Conservation (phyloP, 2,797 vertebrate species). For the Acestrorhynchus altus region DNA sequence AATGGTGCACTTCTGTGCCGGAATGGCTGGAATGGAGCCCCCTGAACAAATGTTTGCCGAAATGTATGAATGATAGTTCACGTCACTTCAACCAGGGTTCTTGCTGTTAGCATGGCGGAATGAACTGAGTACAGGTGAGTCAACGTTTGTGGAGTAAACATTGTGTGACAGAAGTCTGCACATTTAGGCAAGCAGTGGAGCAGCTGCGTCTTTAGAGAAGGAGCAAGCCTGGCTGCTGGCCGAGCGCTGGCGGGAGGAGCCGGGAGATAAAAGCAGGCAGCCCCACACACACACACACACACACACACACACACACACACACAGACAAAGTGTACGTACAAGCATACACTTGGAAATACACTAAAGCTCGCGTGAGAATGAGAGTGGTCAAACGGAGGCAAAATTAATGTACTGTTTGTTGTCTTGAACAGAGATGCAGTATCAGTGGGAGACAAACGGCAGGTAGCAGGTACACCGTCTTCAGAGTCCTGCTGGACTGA, state of each 20-base stretch:
- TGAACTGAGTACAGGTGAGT: conserved; percentile 18
- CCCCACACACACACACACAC: conserved; percentile 53
- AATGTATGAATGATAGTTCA: conserved; percentile 39
- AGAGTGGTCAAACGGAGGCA: too few relatives aligned
- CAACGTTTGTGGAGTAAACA: conserved; percentile 31
- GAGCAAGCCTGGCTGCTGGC: conserved; percentile 11
- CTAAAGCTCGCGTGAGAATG: too few relatives aligned
- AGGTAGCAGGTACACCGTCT: neutral
- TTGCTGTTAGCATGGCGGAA: conserved; percentile 33
- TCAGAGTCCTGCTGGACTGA: neutral
- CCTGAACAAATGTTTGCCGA: conserved; percentile 34
- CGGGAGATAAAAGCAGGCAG: conserved; percentile 63
- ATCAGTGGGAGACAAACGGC: neutral
- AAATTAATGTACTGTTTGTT: neutral
- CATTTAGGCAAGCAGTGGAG: neutral
- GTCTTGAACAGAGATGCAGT: neutral
- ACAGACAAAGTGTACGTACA: neutral
- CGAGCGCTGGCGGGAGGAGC: conserved; percentile 41
- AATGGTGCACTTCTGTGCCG: conserved; percentile 55
- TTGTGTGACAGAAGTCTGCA: conserved; percentile 21
- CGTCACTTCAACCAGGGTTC: conserved; percentile 36
- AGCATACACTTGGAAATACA: conserved; percentile 36
- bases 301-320: neutral
- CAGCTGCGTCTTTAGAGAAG: conserved; percentile 25
- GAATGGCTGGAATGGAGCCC: conserved; percentile 15